These are phyloP conservation scores for Chrysolina americana DNA, from an alignment of 2,888 invertebrate genomes.

Conservation along the genomic window DNA sequence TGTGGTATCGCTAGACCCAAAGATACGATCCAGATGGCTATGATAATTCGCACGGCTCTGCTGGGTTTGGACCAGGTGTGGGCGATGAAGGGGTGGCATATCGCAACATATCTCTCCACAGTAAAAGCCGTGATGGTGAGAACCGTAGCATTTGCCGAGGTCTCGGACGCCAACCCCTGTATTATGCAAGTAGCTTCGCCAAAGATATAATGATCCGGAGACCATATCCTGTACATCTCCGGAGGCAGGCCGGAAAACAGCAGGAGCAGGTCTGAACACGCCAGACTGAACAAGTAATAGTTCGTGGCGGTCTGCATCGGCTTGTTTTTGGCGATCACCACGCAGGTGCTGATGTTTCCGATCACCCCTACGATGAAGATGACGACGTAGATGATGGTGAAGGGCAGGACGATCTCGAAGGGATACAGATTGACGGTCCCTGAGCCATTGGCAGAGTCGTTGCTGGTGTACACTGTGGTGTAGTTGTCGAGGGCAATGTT, in stretches of 20 bases:
- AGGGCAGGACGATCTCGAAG: constrained; percentile 78
- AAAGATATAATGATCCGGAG: constrained; percentile 83
- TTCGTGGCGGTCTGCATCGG: constrained; percentile 89
- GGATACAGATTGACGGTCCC: constrained; percentile 64
- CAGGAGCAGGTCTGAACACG: constrained; percentile 87
- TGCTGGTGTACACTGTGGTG: constrained; percentile 16
- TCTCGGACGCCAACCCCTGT: constrained; percentile 84
- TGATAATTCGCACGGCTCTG: constrained; percentile 84
- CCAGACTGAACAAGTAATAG: constrained; percentile 88
- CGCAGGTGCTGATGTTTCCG: constrained; percentile 88
- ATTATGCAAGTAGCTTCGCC: constrained; percentile 85
- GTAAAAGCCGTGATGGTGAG: constrained; percentile 89
- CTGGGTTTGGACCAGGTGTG: constrained; percentile 92
- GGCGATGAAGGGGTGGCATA: constrained; percentile 78
- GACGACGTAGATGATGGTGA: constrained; percentile 80
- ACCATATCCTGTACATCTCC: constrained; percentile 86
- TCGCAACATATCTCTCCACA: constrained; percentile 76
- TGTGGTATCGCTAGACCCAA: constrained; percentile 82
- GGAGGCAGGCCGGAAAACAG: constrained; percentile 86
- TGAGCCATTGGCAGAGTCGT: background rate
- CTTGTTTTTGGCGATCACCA: constrained; percentile 88
- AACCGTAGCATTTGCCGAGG: constrained; percentile 84
- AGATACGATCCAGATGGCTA: constrained; percentile 84
- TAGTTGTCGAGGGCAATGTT: constrained; percentile 25
- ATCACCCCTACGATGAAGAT: constrained; percentile 86